Evolutionary conservation across 37 sponge, comb jelly and placozoan species (phyloP).

Genomic region (Petrosia ficiformis): DNA sequence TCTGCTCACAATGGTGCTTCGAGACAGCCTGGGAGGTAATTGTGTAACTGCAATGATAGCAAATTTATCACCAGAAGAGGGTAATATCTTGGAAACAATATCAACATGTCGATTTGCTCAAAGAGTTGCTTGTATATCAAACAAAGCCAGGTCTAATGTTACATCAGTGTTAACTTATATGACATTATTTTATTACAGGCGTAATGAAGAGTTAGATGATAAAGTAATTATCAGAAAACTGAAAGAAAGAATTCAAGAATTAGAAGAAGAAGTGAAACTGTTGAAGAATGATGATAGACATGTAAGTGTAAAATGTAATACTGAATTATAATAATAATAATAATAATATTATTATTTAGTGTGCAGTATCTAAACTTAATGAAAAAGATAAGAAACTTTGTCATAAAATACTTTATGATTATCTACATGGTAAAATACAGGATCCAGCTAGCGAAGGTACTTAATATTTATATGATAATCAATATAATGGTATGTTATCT

Average conservation of each 20-base stretch:
- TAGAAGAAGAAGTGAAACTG: conserved; percentile 57
- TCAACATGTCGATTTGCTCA: conserved; percentile 90
- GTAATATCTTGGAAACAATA: conserved; percentile 73
- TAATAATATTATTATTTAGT: background rate
- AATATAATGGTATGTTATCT: background rate
- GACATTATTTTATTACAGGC: no score
- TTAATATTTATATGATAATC: background rate
- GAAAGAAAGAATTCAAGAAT: conserved; percentile 57
- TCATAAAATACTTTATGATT: conserved; percentile 58
- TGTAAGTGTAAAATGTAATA: background rate
- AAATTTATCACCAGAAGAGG: conserved; percentile 71
- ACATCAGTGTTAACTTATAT: no score
- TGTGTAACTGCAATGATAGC: conserved; percentile 91
- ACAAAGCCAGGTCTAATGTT: conserved; percentile 57
- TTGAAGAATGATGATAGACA: background rate
- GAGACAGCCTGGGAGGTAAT: conserved; percentile 90
- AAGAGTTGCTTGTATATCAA: conserved; percentile 81
- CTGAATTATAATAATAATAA: background rate
- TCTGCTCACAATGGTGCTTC: conserved; percentile 84
- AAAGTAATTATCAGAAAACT: conserved; percentile 76
- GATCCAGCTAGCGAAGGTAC: conserved; percentile 70
- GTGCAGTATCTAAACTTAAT: background rate
- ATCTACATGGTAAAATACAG: conserved; percentile 63
- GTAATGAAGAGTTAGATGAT: conserved; percentile 89
- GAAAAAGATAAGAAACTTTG: conserved; percentile 32